A percentile compares a stretch with the other conserved stretches of the same genome.
phyloP scores from a whole-genome alignment of 2,888 invertebrate species.

The Leptinotarsa peninsularis region DNA sequence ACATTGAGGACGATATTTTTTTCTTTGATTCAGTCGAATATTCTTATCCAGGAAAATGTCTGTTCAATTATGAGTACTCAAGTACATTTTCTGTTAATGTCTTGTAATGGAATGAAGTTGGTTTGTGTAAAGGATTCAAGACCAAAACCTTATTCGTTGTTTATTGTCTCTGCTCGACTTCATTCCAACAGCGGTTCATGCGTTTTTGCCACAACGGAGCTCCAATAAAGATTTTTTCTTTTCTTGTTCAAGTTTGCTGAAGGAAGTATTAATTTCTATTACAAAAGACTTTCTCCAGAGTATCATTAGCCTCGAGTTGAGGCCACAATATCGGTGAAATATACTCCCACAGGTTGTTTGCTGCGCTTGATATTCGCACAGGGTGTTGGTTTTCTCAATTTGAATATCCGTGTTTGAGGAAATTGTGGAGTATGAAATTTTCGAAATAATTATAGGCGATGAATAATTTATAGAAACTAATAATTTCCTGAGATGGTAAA shows the following conservation, averaged over 20 bases:
- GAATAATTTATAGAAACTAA: not conserved
- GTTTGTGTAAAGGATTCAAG: too few relatives aligned
- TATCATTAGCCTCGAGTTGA: constrained; percentile 13
- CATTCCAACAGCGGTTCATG: constrained; percentile 1
- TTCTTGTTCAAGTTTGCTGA: constrained; percentile 11
- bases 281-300: constrained; percentile 15
- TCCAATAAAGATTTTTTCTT: constrained; percentile 10
- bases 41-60: too few relatives aligned
- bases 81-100: too few relatives aligned
- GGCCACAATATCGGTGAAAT: constrained; percentile 14
- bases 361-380: constrained; percentile 8
- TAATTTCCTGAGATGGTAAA: not conserved
- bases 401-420: not conserved
- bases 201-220: constrained; percentile 6
- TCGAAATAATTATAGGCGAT: not conserved
- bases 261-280: constrained; percentile 15
- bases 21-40: too few relatives aligned
- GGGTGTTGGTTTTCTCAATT: not conserved
- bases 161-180: constrained; percentile 13
- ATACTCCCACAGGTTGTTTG: constrained; percentile 14
- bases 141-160: too few relatives aligned
- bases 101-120: too few relatives aligned
- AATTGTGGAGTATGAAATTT: not conserved
- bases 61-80: too few relatives aligned
- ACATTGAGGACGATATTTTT: too few relatives aligned